Evolutionary conservation across 2,113 vertebrate species (phyloP).

Genomic region (Pollachius pollachius): DNA sequence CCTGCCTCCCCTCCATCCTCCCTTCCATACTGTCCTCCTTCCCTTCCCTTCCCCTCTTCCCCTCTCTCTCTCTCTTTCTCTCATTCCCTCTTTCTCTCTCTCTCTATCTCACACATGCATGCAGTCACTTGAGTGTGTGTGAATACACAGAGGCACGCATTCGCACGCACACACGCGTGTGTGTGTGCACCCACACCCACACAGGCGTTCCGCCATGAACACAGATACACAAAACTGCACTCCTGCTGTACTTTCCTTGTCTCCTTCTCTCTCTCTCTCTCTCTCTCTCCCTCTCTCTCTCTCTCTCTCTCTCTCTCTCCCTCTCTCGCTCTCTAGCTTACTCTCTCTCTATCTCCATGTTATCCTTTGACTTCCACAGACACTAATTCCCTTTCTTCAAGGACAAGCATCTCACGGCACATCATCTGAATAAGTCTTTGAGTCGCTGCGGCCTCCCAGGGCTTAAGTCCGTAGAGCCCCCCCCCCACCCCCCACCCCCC

Average conservation of each 20-base stretch:
- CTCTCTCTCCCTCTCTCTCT: too few relatives aligned
- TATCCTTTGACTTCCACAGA: constrained; percentile 64
- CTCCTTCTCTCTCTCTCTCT: too few relatives aligned
- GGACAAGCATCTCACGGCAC: constrained; percentile 68
- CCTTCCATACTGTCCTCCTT: constrained; percentile 14
- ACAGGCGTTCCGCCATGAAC: constrained; percentile 14
- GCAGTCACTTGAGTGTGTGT: background rate
- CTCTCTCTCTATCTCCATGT: constrained; percentile 25
- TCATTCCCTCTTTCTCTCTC: background rate
- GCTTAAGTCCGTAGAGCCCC: constrained; percentile 61
- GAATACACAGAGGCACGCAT: constrained; percentile 31
- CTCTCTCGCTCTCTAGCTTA: too few relatives aligned
- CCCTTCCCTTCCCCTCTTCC: constrained; percentile 12
- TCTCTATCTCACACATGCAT: constrained; percentile 25
- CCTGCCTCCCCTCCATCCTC: constrained; percentile 15
- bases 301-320: too few relatives aligned
- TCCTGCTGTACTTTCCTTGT: too few relatives aligned
- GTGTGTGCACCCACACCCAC: constrained; percentile 3
- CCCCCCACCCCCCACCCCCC: constrained; percentile 5
- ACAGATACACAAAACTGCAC: background rate
- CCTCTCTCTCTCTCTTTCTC: constrained; percentile 27
- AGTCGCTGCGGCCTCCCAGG: constrained; percentile 61
- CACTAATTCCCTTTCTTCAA: constrained; percentile 74
- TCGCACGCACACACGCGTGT: background rate
- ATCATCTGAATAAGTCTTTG: constrained; percentile 73